Conservation (phyloP, 1,140 invertebrate genomes). For the Diprion similis region DNA sequence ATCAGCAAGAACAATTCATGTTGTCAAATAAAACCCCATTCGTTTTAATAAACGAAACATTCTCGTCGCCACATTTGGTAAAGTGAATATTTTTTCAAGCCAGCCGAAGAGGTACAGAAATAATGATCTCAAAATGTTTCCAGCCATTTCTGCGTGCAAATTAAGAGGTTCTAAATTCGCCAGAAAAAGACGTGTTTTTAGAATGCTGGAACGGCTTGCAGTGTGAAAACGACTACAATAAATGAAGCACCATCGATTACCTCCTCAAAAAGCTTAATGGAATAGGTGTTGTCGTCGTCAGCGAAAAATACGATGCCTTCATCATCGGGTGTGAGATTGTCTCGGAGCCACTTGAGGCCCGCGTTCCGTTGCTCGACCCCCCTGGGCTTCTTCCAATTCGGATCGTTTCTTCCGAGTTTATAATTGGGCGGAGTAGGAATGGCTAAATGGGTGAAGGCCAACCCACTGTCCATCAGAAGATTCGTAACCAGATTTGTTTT, state of each 20-base stretch:
- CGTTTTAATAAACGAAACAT: too few relatives aligned
- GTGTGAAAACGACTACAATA: too few relatives aligned
- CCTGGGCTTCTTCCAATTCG: conserved; percentile 89
- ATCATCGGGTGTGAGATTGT: conserved; percentile 64
- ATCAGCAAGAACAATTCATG: too few relatives aligned
- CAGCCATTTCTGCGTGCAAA: too few relatives aligned
- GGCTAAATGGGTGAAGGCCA: conserved; percentile 81
- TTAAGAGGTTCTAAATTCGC: too few relatives aligned
- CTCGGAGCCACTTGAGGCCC: conserved; percentile 86
- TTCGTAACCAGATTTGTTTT: conserved; percentile 82
- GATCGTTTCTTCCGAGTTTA: conserved; percentile 74
- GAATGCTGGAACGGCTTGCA: too few relatives aligned
- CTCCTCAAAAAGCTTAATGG: conserved; percentile 88
- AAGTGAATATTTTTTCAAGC: too few relatives aligned
- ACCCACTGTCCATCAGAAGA: conserved; percentile 75
- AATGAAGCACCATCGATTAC: conserved; percentile 56
- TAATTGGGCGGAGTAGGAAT: conserved; percentile 66
- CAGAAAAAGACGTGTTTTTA: too few relatives aligned
- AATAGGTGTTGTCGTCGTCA: conserved; percentile 98
- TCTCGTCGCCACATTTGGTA: too few relatives aligned
- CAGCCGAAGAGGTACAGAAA: too few relatives aligned
- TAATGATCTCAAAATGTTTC: too few relatives aligned
- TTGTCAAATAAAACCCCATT: too few relatives aligned
- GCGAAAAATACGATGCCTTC: conserved; percentile 94
- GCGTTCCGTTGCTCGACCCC: conserved; percentile 95